Evolutionary conservation across 2,888 invertebrate genomes (phyloP).

Genomic region (Trichopoda pennipes): DNA sequence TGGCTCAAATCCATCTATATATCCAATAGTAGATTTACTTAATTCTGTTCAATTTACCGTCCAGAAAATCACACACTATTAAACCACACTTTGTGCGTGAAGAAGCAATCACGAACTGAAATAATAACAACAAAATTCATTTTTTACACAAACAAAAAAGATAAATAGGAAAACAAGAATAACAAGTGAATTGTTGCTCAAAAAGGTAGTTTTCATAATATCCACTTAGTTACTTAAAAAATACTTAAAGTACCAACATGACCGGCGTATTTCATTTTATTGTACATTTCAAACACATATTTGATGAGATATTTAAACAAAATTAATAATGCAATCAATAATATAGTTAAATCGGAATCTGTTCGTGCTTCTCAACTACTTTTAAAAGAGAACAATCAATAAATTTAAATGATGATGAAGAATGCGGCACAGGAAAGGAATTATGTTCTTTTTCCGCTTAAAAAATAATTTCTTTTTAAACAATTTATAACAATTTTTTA

Average conservation of each 20-base stretch:
- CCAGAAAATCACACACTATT: neutral
- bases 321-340: too few relatives aligned
- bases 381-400: too few relatives aligned
- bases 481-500: too few relatives aligned
- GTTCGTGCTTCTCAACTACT: too few relatives aligned
- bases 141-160: slow-evolving; percentile 13
- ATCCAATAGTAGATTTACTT: slow-evolving; percentile 1
- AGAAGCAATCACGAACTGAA: slow-evolving; percentile 52
- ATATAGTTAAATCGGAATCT: too few relatives aligned
- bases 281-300: too few relatives aligned
- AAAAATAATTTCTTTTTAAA: too few relatives aligned
- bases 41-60: slow-evolving; percentile 10
- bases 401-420: too few relatives aligned
- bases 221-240: neutral
- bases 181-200: slow-evolving; percentile 13
- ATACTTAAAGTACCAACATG: neutral
- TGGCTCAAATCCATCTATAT: neutral
- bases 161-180: neutral
- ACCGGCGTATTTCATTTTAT: too few relatives aligned
- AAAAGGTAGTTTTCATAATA: slow-evolving; percentile 2
- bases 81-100: neutral
- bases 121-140: slow-evolving; percentile 32
- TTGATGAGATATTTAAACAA: too few relatives aligned
- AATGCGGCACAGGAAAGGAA: too few relatives aligned
- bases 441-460: too few relatives aligned